These are phyloP conservation scores for Streblospio benedicti DNA, from an alignment of 1,140 invertebrate species.

Conservation along the genomic window DNA sequence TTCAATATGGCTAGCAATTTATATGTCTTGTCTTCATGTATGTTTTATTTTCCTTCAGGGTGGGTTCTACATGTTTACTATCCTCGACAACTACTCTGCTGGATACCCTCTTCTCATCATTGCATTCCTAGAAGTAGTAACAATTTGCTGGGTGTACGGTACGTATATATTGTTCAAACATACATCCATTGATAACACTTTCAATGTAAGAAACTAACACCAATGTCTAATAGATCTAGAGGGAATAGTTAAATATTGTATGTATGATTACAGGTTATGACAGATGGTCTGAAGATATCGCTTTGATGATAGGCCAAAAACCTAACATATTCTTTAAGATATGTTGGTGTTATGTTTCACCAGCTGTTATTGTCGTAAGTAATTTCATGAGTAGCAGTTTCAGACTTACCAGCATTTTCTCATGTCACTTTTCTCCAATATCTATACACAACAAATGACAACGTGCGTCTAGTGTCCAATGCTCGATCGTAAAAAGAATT, in stretches of 20 bases:
- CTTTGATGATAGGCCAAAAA: constrained; percentile 72
- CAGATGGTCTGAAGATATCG: constrained; percentile 66
- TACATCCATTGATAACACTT: too few relatives aligned
- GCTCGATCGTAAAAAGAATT: background rate
- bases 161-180: background rate
- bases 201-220: too few relatives aligned
- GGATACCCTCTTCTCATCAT: constrained; percentile 16
- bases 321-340: constrained; percentile 71
- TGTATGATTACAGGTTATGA: constrained; percentile 64
- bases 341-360: constrained; percentile 73
- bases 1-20: background rate
- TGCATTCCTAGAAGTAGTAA: constrained; percentile 17
- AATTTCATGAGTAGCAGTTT: background rate
- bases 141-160: constrained; percentile 20
- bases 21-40: background rate
- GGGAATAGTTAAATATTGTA: too few relatives aligned
- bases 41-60: constrained; percentile 13
- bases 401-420: background rate
- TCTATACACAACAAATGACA: too few relatives aligned
- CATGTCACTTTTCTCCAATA: too few relatives aligned
- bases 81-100: constrained; percentile 19
- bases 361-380: constrained; percentile 68
- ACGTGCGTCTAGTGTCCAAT: too few relatives aligned
- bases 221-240: too few relatives aligned
- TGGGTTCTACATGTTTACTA: constrained; percentile 18